These are phyloP conservation scores for Alexandromys fortis DNA, from an alignment of 2,113 vertebrate genomes.

Conservation along the genomic window DNA sequence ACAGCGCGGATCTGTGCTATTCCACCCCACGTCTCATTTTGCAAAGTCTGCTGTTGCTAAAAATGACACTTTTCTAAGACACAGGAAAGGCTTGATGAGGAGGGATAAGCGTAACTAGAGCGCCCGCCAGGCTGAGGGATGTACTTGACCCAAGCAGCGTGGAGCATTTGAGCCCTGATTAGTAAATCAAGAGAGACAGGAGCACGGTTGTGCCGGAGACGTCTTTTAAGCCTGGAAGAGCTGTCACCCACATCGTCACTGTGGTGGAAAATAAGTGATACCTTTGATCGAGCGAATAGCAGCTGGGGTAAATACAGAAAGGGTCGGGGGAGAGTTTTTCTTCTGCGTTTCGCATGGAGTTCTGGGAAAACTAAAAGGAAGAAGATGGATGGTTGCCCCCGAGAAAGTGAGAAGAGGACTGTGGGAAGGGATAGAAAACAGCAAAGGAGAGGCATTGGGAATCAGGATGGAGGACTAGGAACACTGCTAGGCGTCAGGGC, in stretches of 20 bases:
- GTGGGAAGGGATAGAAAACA: no score
- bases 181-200: slow-evolving; percentile 68
- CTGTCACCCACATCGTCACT: neutral
- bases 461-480: neutral
- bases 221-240: neutral
- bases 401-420: neutral
- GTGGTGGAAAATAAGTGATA: neutral
- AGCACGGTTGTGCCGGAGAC: neutral
- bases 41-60: slow-evolving; percentile 67
- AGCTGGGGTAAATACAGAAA: neutral
- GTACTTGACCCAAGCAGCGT: slow-evolving; percentile 52
- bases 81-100: slow-evolving; percentile 18
- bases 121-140: neutral
- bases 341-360: neutral
- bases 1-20: neutral
- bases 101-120: neutral
- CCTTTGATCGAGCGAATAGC: slow-evolving; percentile 39
- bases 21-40: neutral
- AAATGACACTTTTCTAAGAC: slow-evolving; percentile 44
- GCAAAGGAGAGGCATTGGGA: neutral
- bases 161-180: slow-evolving; percentile 63
- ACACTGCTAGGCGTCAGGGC: no score
- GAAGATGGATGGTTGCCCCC: neutral
- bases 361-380: neutral
- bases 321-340: neutral